A percentile compares a stretch with the other conserved stretches of the same genome.
Conservation (phyloP, 2,888 invertebrate species). For the Ariolimax columbianus region DNA sequence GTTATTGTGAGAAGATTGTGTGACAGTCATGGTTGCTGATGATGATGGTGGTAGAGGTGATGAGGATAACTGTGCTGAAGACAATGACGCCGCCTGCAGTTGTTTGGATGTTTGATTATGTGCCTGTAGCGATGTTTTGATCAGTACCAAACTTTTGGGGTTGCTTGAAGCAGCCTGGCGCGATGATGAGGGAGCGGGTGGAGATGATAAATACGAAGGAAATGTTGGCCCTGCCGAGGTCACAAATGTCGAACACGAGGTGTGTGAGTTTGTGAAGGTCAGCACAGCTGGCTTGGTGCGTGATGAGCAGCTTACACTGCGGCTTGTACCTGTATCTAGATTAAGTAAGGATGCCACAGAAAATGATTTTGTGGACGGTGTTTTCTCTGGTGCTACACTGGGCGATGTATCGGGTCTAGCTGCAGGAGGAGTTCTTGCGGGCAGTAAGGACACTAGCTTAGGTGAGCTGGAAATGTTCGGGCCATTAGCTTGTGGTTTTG, state of each 20-base stretch:
- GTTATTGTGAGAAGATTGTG: conserved; percentile 5
- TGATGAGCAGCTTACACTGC: too few relatives aligned
- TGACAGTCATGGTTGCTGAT: neutral
- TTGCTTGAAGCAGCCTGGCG: neutral
- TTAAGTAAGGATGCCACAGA: conserved; percentile 13
- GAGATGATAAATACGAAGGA: neutral
- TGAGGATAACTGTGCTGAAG: neutral
- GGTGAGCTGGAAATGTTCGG: neutral
- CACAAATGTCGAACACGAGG: too few relatives aligned
- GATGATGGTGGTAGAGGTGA: neutral
- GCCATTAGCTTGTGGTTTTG: neutral
- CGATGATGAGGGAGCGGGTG: neutral
- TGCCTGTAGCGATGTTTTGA: too few relatives aligned
- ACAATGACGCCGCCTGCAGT: neutral
- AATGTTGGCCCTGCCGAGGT: too few relatives aligned
- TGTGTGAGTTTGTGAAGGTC: too few relatives aligned
- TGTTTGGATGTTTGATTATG: neutral
- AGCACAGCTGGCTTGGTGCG: too few relatives aligned
- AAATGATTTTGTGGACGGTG: conserved; percentile 4
- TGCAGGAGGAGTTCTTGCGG: neutral
- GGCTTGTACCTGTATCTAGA: neutral
- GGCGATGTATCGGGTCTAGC: neutral
- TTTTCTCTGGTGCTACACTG: neutral
- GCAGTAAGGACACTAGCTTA: conserved; percentile 23
- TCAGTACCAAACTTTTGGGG: too few relatives aligned